Evolutionary conservation across 2,888 invertebrate species (phyloP).

Genomic region (Eupithecia inturbata): DNA sequence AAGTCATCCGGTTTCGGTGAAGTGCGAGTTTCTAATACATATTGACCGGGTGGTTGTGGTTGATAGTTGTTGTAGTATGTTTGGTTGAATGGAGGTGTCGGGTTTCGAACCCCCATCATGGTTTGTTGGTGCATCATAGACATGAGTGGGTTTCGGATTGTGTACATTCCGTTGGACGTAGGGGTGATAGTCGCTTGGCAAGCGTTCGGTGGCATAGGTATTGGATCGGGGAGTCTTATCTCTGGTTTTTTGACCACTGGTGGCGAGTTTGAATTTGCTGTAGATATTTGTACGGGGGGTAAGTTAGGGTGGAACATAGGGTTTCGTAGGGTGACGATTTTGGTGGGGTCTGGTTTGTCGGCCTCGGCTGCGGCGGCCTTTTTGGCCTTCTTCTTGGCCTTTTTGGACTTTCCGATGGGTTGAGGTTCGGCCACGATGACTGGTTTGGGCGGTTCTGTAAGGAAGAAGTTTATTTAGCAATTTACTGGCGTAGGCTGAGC

Average conservation of each 20-base stretch:
- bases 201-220: constrained; percentile 77
- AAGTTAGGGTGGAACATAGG: constrained; percentile 89
- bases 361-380: constrained; percentile 75
- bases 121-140: constrained; percentile 80
- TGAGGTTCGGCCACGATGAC: constrained; percentile 61
- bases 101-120: constrained; percentile 62
- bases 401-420: constrained; percentile 68
- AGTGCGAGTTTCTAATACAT: constrained; percentile 51
- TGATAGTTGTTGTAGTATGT: constrained; percentile 67
- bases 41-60: constrained; percentile 53
- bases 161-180: constrained; percentile 89
- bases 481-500: no score
- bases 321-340: constrained; percentile 91
- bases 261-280: constrained; percentile 38
- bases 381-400: constrained; percentile 79
- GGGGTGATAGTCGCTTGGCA: constrained; percentile 82
- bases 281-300: constrained; percentile 67
- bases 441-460: constrained; percentile 70
- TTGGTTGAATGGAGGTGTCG: constrained; percentile 56
- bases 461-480: not conserved
- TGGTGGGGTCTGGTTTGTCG: constrained; percentile 71
- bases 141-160: constrained; percentile 90
- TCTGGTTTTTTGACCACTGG: constrained; percentile 61
- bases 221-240: constrained; percentile 74
- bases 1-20: constrained; percentile 57